Base-by-base conservation (phyloP, 2,888 invertebrate genomes). In the Arge pagana region DNA sequence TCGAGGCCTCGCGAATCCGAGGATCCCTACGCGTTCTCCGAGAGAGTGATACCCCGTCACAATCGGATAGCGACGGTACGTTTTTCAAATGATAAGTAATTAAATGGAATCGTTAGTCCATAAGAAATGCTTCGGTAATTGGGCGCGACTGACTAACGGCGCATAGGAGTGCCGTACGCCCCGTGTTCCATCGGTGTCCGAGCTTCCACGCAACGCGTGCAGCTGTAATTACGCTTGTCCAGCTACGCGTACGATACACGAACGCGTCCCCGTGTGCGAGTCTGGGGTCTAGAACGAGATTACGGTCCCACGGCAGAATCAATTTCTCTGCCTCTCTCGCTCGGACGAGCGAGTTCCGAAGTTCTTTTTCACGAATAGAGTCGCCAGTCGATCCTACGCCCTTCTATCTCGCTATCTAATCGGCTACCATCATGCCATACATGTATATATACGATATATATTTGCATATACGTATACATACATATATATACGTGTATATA, bases 221-320 rank as follows among this genome's bases (percentile, higher is more conserved):
- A 45, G 33, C 33, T 45, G 35, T 45, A 45, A 45, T 45, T 45
- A 45, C 45, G 35, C 45, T 21, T 45, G 45, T 31, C 8, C 13
- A 33, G n/a, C n/a, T 33, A 11, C 21, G 31, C 23, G 11, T 11
- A 45, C 45, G 10, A 11, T 23, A 35, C 21, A 23, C 7, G 10
- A 16, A 13, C 11, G 13, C n/a, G 39, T 6, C 24, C 19, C 5
- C 10, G 33, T 33, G 21, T 45, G 19, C 21, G 33, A 30, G 60
- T 71, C 56, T 56, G 59, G 55, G 55, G 21, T 54, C 54, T 15
- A 53, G 58, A 50, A 70, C 77, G 57, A 74, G 77, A 10, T 77
- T 60, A 43, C 53, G 72, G 74, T 60, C 77, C 77, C 62, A 77
- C 69, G 54, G 76, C 72, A 74, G 75, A 54, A 74, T 45, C 35